Conservation (phyloP, 64 coral and sea anemone genomes). For the Hydrozoanthus tunicans region DNA sequence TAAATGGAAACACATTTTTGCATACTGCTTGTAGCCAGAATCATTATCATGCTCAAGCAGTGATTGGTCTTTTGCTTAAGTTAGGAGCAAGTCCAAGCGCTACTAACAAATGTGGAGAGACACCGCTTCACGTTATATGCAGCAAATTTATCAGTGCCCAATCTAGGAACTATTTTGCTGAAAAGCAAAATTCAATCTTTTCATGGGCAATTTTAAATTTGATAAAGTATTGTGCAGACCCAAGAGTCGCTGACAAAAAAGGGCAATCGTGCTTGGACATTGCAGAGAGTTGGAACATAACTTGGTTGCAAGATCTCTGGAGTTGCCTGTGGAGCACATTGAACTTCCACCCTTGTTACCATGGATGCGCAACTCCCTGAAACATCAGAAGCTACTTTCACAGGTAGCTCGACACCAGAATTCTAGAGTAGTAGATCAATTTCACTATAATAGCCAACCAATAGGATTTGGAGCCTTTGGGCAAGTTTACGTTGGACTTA, state of each 20-base stretch:
- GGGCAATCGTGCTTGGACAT: background rate
- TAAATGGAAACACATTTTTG: background rate
- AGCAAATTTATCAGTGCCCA: background rate
- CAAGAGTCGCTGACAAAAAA: background rate
- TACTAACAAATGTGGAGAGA: background rate
- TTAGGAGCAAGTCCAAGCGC: background rate
- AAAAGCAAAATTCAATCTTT: background rate
- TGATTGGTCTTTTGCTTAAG: background rate
- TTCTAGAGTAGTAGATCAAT: background rate
- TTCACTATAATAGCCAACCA: background rate
- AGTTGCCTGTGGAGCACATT: background rate
- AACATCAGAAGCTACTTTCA: background rate
- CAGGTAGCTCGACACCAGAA: slow-evolving; percentile 44
- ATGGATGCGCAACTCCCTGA: slow-evolving; percentile 20
- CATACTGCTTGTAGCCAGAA: background rate
- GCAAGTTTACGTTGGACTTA: slow-evolving; percentile 36
- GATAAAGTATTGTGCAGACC: background rate
- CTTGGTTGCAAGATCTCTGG: background rate
- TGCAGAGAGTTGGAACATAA: background rate
- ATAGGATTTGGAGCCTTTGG: slow-evolving; percentile 44
- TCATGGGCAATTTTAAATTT: background rate
- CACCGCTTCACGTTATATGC: background rate
- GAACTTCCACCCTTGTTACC: background rate
- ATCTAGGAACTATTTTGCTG: background rate
- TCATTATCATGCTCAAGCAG: background rate